Evolutionary conservation across 2,888 invertebrate species (phyloP), one percentile per base, ranked within the genome.

Genomic region (Netelia inedita): DNA sequence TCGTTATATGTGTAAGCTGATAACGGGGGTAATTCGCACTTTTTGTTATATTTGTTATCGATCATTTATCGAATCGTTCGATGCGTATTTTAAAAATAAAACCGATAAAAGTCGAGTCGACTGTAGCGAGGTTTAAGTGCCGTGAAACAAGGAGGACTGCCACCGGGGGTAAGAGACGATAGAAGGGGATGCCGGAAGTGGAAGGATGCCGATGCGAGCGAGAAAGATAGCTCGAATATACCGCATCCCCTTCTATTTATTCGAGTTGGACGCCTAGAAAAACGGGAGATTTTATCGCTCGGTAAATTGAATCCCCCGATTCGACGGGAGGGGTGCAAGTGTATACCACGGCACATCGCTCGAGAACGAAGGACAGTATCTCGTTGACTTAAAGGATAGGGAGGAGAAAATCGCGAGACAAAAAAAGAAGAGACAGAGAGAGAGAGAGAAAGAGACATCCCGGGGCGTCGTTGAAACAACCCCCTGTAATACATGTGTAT

Each of bases 231-330:
- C 71, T 53, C 57, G 19, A 43, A n/a, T n/a, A 57, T 16, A 50
- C 41, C 21, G 50, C 73, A 57, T 79, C 83, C 85, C 83, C 79
- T 84, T 83, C 83, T 87, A 88, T 88, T 89, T 88, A 89, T 88
- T 85, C 86, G 86, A 88, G 85, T 88, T 87, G 88, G 87, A 87
- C 82, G 85, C 75, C 88, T 89, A 88, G 89, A 89, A 90, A 90
- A 91, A 90, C 88, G 87, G 85, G 87, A 81, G 90, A 90, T 92
- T 91, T 91, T 91, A 91, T 92, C 91, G 88, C 86, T 85, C 82
- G 88, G 85, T 90, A 91, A 92, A 92, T 91, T 91, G 90, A 92
- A 91, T 91, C 88, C 87, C 85, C 82, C 86, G 87, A 88, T 88
- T 89, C 88, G 83, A 87, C 87, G 88, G 88, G 61, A 61, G 78